Percentiles rank a stretch among this genome's conserved stretches.
phyloP scores from a whole-genome alignment of 1,140 invertebrate genomes.

The Octopus sinensis region DNA sequence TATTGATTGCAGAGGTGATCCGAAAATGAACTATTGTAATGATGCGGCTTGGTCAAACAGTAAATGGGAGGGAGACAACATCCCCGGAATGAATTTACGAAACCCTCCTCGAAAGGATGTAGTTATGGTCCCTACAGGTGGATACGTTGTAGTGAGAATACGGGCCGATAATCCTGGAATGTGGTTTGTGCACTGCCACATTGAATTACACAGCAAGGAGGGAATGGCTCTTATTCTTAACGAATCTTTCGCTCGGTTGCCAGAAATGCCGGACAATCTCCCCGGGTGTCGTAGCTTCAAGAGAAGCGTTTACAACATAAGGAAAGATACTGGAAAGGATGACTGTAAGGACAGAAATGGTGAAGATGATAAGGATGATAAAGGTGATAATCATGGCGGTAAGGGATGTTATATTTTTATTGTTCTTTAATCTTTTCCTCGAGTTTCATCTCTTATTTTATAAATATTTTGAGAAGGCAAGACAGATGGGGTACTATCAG shows the following conservation, averaged over 20 bases:
- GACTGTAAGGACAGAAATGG: no score
- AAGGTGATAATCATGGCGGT: no score
- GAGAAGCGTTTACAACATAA: no score
- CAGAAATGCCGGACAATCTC: constrained; percentile 18
- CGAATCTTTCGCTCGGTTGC: constrained; percentile 14
- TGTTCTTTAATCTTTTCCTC: no score
- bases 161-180: constrained; percentile 49
- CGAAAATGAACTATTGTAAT: constrained; percentile 20
- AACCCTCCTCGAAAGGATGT: constrained; percentile 70
- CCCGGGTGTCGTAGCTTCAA: neutral
- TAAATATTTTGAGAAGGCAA: no score
- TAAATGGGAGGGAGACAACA: constrained; percentile 25
- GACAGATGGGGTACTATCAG: no score
- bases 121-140: constrained; percentile 67
- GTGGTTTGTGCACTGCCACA: constrained; percentile 33
- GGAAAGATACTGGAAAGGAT: no score
- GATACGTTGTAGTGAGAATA: constrained; percentile 69
- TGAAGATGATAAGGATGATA: no score
- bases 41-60: constrained; percentile 26
- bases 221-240: constrained; percentile 35
- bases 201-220: constrained; percentile 30
- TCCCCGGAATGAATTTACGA: constrained; percentile 47
- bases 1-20: constrained; percentile 22
- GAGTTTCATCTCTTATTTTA: no score
- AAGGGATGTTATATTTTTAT: no score